Percentiles rank a stretch among this genome's conserved stretches.
phyloP scores from a whole-genome alignment of 2,113 vertebrate genomes.

The Psittacus erithacus region DNA sequence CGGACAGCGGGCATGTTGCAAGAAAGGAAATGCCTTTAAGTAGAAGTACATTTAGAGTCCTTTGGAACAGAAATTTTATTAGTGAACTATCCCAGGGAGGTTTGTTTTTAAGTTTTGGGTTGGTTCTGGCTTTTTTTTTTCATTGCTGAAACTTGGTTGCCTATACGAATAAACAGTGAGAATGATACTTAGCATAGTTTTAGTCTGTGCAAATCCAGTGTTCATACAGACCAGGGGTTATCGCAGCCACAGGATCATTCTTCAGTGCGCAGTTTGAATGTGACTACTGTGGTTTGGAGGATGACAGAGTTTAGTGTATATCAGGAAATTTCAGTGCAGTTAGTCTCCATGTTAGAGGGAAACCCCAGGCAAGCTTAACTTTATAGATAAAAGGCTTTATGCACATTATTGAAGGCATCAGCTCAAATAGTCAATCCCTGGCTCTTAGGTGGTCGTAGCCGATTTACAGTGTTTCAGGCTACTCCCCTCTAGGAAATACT shows the following conservation, averaged over 20 bases:
- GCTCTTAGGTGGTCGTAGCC: not conserved
- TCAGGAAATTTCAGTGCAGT: not conserved
- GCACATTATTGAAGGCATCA: not conserved
- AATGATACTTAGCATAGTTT: not conserved
- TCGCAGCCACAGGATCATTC: fast-evolving
- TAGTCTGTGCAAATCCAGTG: not conserved
- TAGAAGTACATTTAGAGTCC: not conserved
- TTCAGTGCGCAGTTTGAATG: not conserved
- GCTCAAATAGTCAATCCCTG: not conserved
- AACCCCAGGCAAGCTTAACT: not conserved
- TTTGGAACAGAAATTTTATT: not conserved
- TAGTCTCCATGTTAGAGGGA: not conserved
- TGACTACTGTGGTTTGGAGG: not conserved
- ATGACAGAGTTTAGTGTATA: not conserved
- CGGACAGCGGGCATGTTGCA: not conserved
- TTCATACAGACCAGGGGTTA: not conserved
- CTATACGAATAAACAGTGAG: not conserved
- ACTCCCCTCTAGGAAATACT: not conserved
- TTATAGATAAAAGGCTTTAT: not conserved
- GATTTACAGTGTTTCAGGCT: not conserved
- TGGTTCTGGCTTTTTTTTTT: not conserved
- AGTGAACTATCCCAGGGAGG: not conserved
- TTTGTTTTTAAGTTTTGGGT: not conserved
- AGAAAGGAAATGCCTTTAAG: not conserved
- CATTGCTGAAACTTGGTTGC: not conserved